Base-by-base conservation (phyloP, 2,113 vertebrate species). In the Halcyon malimbica region DNA sequence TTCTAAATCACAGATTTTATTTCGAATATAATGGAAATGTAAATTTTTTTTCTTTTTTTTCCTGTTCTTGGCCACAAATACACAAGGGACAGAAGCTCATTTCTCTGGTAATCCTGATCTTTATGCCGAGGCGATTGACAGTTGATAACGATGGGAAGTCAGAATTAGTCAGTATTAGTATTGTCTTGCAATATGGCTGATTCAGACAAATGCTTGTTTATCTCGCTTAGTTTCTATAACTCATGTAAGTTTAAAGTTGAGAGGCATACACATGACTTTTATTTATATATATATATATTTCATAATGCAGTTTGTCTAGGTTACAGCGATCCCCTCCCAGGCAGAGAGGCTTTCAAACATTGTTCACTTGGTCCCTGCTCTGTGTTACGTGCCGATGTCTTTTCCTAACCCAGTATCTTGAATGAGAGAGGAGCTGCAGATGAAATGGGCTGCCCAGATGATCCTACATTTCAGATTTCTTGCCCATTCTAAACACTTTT, bases 151-250 rank as follows among this genome's bases (percentile, higher is more conserved):
- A 67, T 57, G 51, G 24, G 39, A 68, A 75, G 48, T 75, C 64
- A 64, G 50, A 74, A 74, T 62, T 21, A 50, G 69, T 87, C 6
- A 1, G 13, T 90, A 37, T 24, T 51, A 53, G 33, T 41, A 39
- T 54, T 5, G 3, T 69, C 75, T 88, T 90, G 71, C 54, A n/a
- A 4, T 28, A 35, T 28, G 51, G 67, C 76, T 74, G 75, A 83
- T 88, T 75, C 76, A 90, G 70, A 59, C 88, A 88, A 70, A 48
- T 69, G 64, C 68, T 70, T 93, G 75, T 86, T 94, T 89, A n/a
- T 62, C 78, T 80, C 70, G 5, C 37, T 75, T 54, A 65, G 21
- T 70, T 86, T 89, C 71, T 92, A 33, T n/a, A 28, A 51, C 28
- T 86, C 59, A 89, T 80, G 19, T 57, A 93, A 92, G n/a, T 83